phyloP scores from a whole-genome alignment of 2,797 vertebrate genomes.

The Xenops minutus region DNA sequence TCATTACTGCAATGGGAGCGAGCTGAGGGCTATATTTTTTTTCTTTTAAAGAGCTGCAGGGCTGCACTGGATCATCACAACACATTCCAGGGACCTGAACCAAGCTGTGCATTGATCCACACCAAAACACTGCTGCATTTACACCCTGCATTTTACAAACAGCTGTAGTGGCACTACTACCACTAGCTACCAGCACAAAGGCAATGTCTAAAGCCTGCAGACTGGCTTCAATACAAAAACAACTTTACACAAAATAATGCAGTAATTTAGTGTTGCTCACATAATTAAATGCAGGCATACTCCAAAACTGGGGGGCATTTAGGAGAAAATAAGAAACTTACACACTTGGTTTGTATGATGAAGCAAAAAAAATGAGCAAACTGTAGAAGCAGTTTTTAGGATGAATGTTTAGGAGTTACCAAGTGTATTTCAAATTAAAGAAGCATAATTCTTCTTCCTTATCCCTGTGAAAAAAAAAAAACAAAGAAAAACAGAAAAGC shows the following conservation, averaged over 20 bases:
- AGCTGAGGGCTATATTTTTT: not conserved
- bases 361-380: slow-evolving; percentile 65
- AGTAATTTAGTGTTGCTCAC: slow-evolving; percentile 22
- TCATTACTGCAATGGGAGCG: not conserved
- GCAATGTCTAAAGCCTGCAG: not conserved
- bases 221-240: slow-evolving; percentile 32
- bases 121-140: not conserved
- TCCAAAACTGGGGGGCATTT: slow-evolving; percentile 23
- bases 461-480: slow-evolving; percentile 61
- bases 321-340: slow-evolving; percentile 66
- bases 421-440: slow-evolving; percentile 49
- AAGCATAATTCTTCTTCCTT: slow-evolving; percentile 55
- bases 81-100: not conserved
- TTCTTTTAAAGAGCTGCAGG: not conserved
- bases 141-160: not conserved
- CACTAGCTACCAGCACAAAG: not conserved
- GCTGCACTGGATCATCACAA: not conserved
- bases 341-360: slow-evolving; percentile 64
- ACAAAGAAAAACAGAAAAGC: slow-evolving; percentile 16
- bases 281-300: slow-evolving; percentile 56
- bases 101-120: not conserved
- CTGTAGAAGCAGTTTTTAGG: slow-evolving; percentile 56
- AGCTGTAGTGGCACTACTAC: not conserved
- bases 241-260: not conserved
- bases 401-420: slow-evolving; percentile 43